phyloP scores from a whole-genome alignment of 2,888 invertebrate species.

The Creontiades dilutus region DNA sequence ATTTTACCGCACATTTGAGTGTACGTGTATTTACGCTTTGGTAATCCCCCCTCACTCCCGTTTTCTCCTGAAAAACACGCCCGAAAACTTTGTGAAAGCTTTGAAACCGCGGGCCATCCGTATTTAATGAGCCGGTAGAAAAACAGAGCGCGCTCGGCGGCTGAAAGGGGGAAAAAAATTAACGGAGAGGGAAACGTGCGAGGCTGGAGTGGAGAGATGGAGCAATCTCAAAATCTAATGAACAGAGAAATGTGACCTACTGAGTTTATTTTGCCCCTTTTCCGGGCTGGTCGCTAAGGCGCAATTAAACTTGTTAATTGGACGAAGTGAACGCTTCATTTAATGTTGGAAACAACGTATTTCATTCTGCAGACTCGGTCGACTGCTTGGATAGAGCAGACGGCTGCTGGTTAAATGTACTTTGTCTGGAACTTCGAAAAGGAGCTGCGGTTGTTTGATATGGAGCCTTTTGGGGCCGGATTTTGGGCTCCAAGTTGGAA shows the following conservation, averaged over 20 bases:
- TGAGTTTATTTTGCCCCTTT: not conserved
- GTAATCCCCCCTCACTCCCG: too few species aligned
- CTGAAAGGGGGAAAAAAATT: not conserved
- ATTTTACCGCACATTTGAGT: too few species aligned
- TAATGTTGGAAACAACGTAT: conserved; percentile 66
- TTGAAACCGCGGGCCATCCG: not conserved
- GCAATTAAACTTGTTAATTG: conserved; percentile 69
- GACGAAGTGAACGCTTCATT: conserved; percentile 67
- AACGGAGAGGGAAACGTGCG: not conserved
- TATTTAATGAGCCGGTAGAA: conserved; percentile 20
- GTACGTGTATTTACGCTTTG: too few species aligned
- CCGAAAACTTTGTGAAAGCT: not conserved
- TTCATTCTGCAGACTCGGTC: conserved; percentile 52
- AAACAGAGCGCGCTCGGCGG: not conserved
- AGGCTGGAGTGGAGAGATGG: conserved; percentile 4
- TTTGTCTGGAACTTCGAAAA: not conserved
- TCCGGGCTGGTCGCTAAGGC: conserved; percentile 40
- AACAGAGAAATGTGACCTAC: conserved; percentile 59
- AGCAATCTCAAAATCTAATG: conserved; percentile 64
- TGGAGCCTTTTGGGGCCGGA: not conserved
- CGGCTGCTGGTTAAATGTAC: not conserved
- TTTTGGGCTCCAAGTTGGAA: not conserved
- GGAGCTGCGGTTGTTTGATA: not conserved
- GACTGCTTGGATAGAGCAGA: not conserved
- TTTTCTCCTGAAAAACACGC: not conserved